Evolutionary conservation across 2,888 invertebrate species (phyloP).

Genomic region (Branchipolynoe longqiensis): DNA sequence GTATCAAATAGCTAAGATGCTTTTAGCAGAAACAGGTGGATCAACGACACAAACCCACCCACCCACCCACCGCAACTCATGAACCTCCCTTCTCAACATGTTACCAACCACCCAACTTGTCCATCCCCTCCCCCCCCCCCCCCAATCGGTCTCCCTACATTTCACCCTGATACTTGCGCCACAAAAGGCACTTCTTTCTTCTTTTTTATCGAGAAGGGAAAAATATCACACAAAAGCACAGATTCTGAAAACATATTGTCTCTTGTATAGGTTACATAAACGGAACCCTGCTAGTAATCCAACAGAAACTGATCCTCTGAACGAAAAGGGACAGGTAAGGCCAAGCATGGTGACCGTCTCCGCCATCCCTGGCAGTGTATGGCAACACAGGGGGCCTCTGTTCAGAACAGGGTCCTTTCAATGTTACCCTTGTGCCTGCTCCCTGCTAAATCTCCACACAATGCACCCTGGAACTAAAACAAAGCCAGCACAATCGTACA

Average conservation of each 20-base stretch:
- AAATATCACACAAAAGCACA: too few relatives aligned
- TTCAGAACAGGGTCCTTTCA: neutral
- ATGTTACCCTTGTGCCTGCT: neutral
- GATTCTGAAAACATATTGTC: slow-evolving; percentile 36
- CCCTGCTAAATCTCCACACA: neutral
- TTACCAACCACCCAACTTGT: too few relatives aligned
- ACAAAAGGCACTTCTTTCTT: too few relatives aligned
- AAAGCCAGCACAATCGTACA: neutral
- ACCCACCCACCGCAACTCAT: too few relatives aligned
- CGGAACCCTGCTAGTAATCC: slow-evolving; percentile 36
- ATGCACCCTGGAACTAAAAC: neutral
- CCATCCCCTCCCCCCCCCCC: neutral
- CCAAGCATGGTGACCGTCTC: slow-evolving; percentile 15
- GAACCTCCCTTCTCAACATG: too few relatives aligned
- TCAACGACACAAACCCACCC: too few relatives aligned
- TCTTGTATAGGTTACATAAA: slow-evolving; percentile 47
- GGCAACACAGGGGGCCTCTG: neutral
- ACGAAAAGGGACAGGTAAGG: slow-evolving; percentile 45
- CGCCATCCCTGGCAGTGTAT: neutral
- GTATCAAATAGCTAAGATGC: too few relatives aligned
- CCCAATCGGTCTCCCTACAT: neutral
- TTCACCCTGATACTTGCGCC: neutral
- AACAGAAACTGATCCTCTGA: slow-evolving; percentile 33
- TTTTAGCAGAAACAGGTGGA: too few relatives aligned
- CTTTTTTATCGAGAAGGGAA: too few relatives aligned